These are phyloP conservation scores for Falco naumanni DNA, from an alignment of 2,797 vertebrate species.

Conservation along the genomic window DNA sequence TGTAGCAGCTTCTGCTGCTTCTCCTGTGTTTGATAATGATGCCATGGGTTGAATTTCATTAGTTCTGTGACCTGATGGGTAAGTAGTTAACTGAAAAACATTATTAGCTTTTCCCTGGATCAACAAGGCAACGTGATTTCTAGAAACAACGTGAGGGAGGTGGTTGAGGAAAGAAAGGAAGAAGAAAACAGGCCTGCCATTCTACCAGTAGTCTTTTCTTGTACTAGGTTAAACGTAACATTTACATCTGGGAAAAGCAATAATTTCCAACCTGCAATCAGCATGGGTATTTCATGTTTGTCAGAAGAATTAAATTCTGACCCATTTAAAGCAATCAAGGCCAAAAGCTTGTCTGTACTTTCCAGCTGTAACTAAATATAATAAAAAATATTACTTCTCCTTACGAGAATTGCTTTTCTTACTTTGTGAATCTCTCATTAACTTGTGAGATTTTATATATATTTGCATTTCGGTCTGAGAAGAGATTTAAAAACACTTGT, in stretches of 20 bases:
- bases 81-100: background rate
- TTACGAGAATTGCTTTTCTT: background rate
- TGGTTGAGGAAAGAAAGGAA: background rate
- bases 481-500: background rate
- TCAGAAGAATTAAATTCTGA: background rate
- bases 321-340: background rate
- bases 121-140: background rate
- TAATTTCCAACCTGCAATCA: background rate
- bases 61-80: background rate
- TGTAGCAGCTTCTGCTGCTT: background rate
- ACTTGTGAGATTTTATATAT: background rate
- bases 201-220: background rate
- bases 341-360: background rate
- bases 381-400: background rate
- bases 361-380: background rate
- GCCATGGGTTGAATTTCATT: background rate
- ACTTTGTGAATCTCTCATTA: background rate
- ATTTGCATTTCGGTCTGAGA: background rate
- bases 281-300: background rate
- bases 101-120: background rate
- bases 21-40: background rate
- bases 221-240: background rate
- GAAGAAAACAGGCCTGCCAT: background rate
- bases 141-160: background rate
- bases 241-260: background rate